Conservation (phyloP, 2,797 vertebrate genomes). For the Hyperoplus immaculatus region DNA sequence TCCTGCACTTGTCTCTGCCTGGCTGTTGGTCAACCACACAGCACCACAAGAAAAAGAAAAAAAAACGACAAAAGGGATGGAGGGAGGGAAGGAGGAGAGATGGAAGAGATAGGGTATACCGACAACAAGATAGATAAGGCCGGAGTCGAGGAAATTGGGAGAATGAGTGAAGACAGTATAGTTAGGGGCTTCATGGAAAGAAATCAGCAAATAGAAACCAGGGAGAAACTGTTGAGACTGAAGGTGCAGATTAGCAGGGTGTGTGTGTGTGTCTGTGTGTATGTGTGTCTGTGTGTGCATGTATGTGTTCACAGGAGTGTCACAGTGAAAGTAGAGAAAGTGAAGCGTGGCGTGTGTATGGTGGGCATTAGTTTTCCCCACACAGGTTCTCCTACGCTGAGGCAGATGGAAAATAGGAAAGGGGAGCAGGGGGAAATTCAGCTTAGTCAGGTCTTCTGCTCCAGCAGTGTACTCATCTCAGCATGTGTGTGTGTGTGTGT, state of each 20-base stretch:
- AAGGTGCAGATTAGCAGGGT: constrained; percentile 45
- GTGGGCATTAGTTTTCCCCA: constrained; percentile 81
- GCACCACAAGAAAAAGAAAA: constrained; percentile 45
- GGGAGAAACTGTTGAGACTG: constrained; percentile 50
- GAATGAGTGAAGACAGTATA: constrained; percentile 28
- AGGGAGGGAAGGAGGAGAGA: constrained; percentile 13
- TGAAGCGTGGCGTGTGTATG: constrained; percentile 68
- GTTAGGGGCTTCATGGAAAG: constrained; percentile 42
- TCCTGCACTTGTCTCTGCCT: constrained; percentile 87
- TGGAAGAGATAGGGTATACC: constrained; percentile 30
- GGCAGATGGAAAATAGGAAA: constrained; percentile 87
- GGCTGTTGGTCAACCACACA: constrained; percentile 84
- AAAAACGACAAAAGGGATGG: constrained; percentile 60
- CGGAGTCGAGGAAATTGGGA: constrained; percentile 41
- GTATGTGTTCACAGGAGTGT: constrained; percentile 55
- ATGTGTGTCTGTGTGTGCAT: not conserved
- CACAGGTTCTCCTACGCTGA: constrained; percentile 84
- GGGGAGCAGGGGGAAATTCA: constrained; percentile 83
- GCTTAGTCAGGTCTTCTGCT: constrained; percentile 86
- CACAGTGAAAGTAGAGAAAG: constrained; percentile 66
- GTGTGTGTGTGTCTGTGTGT: constrained; percentile 28
- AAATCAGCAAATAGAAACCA: constrained; percentile 55
- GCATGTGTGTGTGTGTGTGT: constrained; percentile 59
- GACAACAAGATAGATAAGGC: constrained; percentile 41
- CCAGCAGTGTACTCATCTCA: constrained; percentile 74